A percentile compares a stretch with the other conserved stretches of the same genome.
Evolutionary conservation across 2,797 vertebrate species (phyloP).

Genomic region (Melanitta fusca): DNA sequence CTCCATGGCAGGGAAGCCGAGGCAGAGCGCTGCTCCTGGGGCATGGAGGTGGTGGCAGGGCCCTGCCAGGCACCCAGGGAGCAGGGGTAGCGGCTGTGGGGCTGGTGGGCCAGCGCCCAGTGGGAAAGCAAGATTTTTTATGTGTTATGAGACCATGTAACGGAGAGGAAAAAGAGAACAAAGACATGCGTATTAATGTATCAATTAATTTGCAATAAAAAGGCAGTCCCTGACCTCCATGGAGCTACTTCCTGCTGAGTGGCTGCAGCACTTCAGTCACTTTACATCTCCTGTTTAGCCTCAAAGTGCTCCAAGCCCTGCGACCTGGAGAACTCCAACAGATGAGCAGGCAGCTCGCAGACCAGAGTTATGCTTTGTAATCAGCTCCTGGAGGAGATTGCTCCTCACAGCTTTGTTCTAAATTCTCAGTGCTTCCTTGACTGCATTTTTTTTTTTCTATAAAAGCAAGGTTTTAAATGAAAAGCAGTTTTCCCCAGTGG

Average conservation of each 20-base stretch:
- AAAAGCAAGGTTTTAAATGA: background rate
- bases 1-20: too few species aligned
- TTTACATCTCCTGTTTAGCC: background rate
- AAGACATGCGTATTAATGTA: background rate
- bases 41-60: fast-evolving
- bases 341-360: background rate
- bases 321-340: background rate
- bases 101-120: background rate
- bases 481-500: background rate
- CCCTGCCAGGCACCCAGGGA: fast-evolving
- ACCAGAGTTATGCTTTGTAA: background rate
- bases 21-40: background rate
- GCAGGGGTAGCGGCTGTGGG: background rate
- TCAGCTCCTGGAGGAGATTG: background rate
- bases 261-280: background rate
- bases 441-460: background rate
- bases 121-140: background rate
- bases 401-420: background rate
- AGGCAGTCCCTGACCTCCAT: background rate
- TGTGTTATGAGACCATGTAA: fast-evolving
- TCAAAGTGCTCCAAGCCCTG: background rate
- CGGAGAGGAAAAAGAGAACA: background rate
- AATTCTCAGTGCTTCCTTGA: background rate
- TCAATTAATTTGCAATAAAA: background rate
- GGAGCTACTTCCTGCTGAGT: background rate